Evolutionary conservation across 1,140 invertebrate genomes (phyloP).

Genomic region (Nephotettix cincticeps): DNA sequence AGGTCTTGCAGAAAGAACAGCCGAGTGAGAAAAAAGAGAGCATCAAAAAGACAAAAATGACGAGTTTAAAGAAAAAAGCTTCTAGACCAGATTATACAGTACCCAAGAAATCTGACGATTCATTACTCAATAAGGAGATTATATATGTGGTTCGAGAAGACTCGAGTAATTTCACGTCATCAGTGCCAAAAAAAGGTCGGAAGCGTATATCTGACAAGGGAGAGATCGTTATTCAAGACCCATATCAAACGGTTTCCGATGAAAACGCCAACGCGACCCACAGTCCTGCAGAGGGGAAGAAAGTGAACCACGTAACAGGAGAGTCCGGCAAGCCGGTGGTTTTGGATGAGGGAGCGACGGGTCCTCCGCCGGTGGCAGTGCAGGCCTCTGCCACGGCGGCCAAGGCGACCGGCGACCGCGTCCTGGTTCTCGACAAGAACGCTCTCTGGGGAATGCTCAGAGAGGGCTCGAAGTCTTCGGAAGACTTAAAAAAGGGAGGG

Average conservation of each 20-base stretch:
- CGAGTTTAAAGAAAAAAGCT: background rate
- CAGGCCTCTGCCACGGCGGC: slow-evolving; percentile 5
- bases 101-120: background rate
- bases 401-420: slow-evolving; percentile 44
- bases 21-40: background rate
- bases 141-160: background rate
- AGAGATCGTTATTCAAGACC: background rate
- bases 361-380: background rate
- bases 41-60: background rate
- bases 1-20: background rate
- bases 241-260: background rate
- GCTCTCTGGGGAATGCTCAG: slow-evolving; percentile 59
- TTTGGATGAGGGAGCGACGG: too few species aligned
- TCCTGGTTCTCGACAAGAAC: slow-evolving; percentile 57
- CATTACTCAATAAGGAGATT: background rate
- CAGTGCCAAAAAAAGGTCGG: background rate
- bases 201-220: slow-evolving; percentile 11
- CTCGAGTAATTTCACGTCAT: background rate
- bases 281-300: too few species aligned
- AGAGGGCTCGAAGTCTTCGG: slow-evolving; percentile 44
- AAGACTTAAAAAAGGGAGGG: background rate
- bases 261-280: too few species aligned
- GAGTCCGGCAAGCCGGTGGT: background rate
- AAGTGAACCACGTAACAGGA: background rate
- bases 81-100: background rate